A percentile compares a stretch with the other conserved stretches of the same genome.
Conservation (phyloP, 2,888 invertebrate species). For the Mantis religiosa region DNA sequence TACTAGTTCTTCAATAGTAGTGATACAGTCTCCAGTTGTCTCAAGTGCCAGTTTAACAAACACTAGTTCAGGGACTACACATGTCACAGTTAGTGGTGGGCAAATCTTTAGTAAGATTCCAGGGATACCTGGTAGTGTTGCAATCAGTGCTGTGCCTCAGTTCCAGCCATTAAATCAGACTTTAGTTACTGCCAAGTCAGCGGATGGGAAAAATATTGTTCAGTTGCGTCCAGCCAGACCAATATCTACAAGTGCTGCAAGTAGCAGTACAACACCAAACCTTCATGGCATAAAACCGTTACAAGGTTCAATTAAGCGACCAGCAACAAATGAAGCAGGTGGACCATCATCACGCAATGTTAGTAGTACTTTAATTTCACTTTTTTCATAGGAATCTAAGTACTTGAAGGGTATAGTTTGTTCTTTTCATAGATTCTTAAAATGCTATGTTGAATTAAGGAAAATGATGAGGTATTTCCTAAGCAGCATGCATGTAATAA, state of each 20-base stretch:
- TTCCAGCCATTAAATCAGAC: slow-evolving; percentile 43
- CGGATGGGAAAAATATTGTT: slow-evolving; percentile 42
- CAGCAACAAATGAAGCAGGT: slow-evolving; percentile 44
- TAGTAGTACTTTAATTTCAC: slow-evolving; percentile 27
- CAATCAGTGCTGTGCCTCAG: slow-evolving; percentile 34
- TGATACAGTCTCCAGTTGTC: slow-evolving; percentile 28
- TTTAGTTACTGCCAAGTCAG: slow-evolving; percentile 43
- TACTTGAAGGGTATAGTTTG: neutral
- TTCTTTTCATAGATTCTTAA: too few species aligned
- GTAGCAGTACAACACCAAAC: slow-evolving; percentile 40
- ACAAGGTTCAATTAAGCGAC: slow-evolving; percentile 40
- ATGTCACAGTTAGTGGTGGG: slow-evolving; percentile 33
- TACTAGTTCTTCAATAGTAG: slow-evolving; percentile 25
- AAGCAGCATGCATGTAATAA: too few species aligned
- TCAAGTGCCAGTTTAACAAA: slow-evolving; percentile 14
- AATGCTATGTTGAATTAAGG: too few species aligned
- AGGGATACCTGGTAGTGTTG: slow-evolving; percentile 38
- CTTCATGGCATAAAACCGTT: slow-evolving; percentile 40
- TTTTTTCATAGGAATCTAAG: neutral
- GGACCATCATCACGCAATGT: slow-evolving; percentile 41
- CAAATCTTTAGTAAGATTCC: slow-evolving; percentile 44
- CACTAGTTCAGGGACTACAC: neutral
- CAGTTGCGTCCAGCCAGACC: slow-evolving; percentile 42
- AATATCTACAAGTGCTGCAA: slow-evolving; percentile 40
- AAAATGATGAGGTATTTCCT: too few species aligned